Evolutionary conservation across 2,113 vertebrate genomes (phyloP).

Genomic region (Phalacrocorax brasilianus): DNA sequence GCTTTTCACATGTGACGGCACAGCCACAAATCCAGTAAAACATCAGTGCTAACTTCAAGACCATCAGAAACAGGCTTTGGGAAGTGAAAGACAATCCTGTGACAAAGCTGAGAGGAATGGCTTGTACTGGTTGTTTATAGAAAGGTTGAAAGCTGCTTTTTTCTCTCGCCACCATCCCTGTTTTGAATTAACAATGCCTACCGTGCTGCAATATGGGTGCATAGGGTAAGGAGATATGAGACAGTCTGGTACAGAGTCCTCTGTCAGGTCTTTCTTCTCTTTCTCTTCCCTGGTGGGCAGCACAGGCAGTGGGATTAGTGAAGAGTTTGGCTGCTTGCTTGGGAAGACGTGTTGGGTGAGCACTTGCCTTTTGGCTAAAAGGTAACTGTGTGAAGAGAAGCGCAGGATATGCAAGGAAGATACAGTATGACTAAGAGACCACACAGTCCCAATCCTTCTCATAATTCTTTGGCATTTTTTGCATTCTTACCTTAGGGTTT

Average conservation of each 20-base stretch:
- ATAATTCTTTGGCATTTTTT: background rate
- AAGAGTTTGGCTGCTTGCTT: background rate
- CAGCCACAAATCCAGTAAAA: background rate
- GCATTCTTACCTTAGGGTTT: background rate
- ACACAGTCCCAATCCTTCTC: background rate
- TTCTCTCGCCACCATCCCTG: accelerated
- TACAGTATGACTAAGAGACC: background rate
- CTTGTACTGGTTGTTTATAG: background rate
- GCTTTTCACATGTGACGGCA: background rate
- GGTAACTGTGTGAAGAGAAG: background rate
- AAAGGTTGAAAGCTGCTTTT: background rate
- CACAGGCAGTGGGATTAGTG: background rate
- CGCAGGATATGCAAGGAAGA: background rate
- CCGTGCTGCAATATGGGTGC: background rate
- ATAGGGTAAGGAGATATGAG: background rate
- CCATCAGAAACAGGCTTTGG: background rate
- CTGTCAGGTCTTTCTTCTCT: background rate
- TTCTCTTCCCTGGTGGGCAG: background rate
- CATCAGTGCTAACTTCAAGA: background rate
- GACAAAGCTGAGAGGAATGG: background rate
- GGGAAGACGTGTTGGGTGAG: background rate
- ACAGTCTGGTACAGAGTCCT: background rate
- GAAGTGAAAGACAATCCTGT: background rate
- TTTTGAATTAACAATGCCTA: background rate
- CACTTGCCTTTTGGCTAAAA: background rate